Evolutionary conservation across 2,888 invertebrate species (phyloP).

Genomic region (Drosophila pseudotalamancana): DNA sequence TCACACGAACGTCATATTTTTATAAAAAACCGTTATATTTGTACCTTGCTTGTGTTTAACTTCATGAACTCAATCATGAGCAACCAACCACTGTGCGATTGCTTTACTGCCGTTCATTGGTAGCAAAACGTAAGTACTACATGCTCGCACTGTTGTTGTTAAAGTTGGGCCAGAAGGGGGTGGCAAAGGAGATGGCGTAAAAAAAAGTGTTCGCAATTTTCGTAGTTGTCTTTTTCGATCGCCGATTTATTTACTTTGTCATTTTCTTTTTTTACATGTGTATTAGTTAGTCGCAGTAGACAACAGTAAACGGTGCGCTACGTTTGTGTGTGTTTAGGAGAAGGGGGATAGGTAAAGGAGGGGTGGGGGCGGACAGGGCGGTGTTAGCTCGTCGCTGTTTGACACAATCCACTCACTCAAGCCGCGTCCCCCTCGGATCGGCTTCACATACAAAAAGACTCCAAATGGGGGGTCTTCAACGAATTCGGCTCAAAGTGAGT

Average conservation of each 20-base stretch:
- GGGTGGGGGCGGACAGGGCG: conserved; percentile 17
- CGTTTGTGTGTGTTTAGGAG: background rate
- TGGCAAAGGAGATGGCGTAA: conserved; percentile 40
- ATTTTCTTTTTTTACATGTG: conserved; percentile 26
- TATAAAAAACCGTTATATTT: too few relatives aligned
- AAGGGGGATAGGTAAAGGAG: background rate
- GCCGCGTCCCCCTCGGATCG: conserved; percentile 19
- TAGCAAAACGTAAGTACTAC: conserved; percentile 52
- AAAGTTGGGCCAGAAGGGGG: background rate
- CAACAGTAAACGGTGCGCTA: conserved; percentile 18
- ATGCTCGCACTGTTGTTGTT: conserved; percentile 15
- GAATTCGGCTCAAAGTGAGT: conserved; percentile 49
- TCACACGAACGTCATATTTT: too few relatives aligned
- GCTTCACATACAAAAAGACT: conserved; percentile 41
- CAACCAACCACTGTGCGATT: conserved; percentile 47
- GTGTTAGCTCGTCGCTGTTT: conserved; percentile 33
- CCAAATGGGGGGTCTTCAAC: conserved; percentile 31
- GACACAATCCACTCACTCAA: conserved; percentile 54
- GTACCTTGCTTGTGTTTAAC: background rate
- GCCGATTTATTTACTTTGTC: conserved; percentile 34
- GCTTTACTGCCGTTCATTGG: conserved; percentile 39
- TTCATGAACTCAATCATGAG: background rate
- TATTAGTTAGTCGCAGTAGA: conserved; percentile 55
- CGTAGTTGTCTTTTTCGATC: conserved; percentile 71
- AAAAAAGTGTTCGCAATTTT: conserved; percentile 59